Evolutionary conservation across 2,888 invertebrate species (phyloP), one percentile per base, ranked within the genome.

Genomic region (Pyralis farinalis): DNA sequence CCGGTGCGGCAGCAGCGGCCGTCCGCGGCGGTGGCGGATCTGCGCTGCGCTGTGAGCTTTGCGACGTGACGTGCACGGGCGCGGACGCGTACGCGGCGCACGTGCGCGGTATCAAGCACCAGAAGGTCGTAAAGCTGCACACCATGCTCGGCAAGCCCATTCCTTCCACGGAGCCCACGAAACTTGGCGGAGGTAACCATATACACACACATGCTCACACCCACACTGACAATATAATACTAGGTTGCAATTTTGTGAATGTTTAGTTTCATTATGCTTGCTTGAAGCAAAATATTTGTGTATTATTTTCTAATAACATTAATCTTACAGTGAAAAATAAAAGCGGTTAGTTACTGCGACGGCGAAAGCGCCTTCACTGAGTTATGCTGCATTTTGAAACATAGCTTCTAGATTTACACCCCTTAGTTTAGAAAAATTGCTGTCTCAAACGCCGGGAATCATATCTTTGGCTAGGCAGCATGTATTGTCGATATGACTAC

Each of bases 71-170:
- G 7, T 99, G 99, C 85, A 99, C 99, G 7, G 99, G 99, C 41
- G 96, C 96, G 41, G 99, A 99, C 90, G 98, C 99, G 0, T 99
- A 99, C 88, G 97, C 98, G 29, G 98, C 98, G 33, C 99, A 99
- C 85, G 97, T 99, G 58, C 93, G 98, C 44, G 99, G 99, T 47
- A 95, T 97, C 55, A 99, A 99, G 83, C 99, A 99, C 90, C 97
- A 98, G 81, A 98, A 98, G 91, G 97, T 98, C 42, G 95, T 98
- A 35, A 96, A 98, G 75, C 91, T 99, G 53, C 98, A 99, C 85
- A 98, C 97, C 40, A 97, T 97, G 88, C 92, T 99, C 28, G 99
- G 99, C 46, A 99, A 99, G 83, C 98, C 98, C 3, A 98, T 99
- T 54, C 99, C 99, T 12, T 95, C 97, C 38, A 95, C 96, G 38